Evolutionary conservation across 2,888 invertebrate genomes (phyloP).

Genomic region (Caenorhabditis becei): DNA sequence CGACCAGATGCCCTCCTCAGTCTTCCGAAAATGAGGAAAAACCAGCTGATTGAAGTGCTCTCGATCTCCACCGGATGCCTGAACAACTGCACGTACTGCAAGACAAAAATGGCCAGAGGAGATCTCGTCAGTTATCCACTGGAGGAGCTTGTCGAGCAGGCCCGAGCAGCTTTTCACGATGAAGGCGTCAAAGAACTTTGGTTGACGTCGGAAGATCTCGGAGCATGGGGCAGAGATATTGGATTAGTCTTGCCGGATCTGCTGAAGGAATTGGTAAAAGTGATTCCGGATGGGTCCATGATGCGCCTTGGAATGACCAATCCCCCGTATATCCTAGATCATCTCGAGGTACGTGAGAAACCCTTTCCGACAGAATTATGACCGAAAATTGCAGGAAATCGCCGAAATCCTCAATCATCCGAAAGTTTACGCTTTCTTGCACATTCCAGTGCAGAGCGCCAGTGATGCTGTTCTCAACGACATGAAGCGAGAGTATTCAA

Average conservation of each 20-base stretch:
- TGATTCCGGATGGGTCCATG: slow-evolving; percentile 84
- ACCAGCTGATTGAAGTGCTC: slow-evolving; percentile 93
- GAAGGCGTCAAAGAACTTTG: slow-evolving; percentile 97
- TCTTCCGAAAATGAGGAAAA: slow-evolving; percentile 94
- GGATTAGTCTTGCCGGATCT: slow-evolving; percentile 89
- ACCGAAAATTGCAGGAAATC: slow-evolving; percentile 85
- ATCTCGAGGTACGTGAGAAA: slow-evolving; percentile 86
- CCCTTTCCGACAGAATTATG: too few relatives aligned
- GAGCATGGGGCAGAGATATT: slow-evolving; percentile 96
- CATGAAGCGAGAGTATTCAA: slow-evolving; percentile 95
- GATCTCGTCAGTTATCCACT: slow-evolving; percentile 91
- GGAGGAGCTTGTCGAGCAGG: slow-evolving; percentile 75
- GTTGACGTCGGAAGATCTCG: slow-evolving; percentile 98
- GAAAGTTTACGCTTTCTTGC: slow-evolving; percentile 94
- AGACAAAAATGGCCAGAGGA: slow-evolving; percentile 91
- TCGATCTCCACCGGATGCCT: slow-evolving; percentile 86
- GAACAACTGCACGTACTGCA: slow-evolving; percentile 98
- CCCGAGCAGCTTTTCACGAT: slow-evolving; percentile 68
- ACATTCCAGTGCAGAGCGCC: slow-evolving; percentile 98
- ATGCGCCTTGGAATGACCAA: slow-evolving; percentile 92
- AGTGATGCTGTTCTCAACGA: slow-evolving; percentile 93
- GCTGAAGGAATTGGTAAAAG: slow-evolving; percentile 89
- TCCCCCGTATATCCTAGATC: slow-evolving; percentile 98
- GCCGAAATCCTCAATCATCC: slow-evolving; percentile 91
- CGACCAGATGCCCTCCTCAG: slow-evolving; percentile 90